phyloP scores from a whole-genome alignment of 1,140 invertebrate genomes.

The Argopecten irradians region DNA sequence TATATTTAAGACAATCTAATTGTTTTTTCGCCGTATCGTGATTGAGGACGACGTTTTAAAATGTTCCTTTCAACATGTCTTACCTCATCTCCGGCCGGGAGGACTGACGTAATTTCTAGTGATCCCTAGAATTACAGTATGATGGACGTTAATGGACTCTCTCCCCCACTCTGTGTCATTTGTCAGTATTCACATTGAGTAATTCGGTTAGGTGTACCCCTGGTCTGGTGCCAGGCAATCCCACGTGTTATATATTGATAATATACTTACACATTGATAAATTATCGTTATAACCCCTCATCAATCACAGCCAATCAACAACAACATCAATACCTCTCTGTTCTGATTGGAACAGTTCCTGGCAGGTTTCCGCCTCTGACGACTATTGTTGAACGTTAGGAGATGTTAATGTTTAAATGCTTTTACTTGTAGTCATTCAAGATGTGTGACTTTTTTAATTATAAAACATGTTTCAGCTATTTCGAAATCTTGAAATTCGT shows the following conservation, averaged over 20 bases:
- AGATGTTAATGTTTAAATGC: not conserved
- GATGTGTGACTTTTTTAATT: not conserved
- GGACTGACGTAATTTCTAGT: not conserved
- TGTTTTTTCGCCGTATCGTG: not conserved
- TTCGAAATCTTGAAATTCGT: not conserved
- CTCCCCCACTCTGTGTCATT: not conserved
- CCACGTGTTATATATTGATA: not conserved
- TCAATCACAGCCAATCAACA: not conserved
- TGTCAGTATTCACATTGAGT: not conserved
- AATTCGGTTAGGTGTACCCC: not conserved
- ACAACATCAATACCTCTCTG: not conserved
- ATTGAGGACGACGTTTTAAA: slow-evolving; percentile 2
- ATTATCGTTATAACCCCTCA: not conserved
- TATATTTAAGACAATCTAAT: not conserved
- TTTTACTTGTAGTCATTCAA: not conserved
- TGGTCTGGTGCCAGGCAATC: not conserved
- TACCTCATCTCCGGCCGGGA: not conserved
- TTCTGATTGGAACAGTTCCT: not conserved
- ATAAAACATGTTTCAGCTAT: not conserved
- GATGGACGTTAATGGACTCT: not conserved
- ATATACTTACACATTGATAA: not conserved
- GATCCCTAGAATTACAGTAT: not conserved
- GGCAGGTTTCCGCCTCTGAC: not conserved
- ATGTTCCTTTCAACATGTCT: slow-evolving; percentile 21
- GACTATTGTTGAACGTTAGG: not conserved